phyloP scores from a whole-genome alignment of 2,113 vertebrate species.

The Syngnathus scovelli region DNA sequence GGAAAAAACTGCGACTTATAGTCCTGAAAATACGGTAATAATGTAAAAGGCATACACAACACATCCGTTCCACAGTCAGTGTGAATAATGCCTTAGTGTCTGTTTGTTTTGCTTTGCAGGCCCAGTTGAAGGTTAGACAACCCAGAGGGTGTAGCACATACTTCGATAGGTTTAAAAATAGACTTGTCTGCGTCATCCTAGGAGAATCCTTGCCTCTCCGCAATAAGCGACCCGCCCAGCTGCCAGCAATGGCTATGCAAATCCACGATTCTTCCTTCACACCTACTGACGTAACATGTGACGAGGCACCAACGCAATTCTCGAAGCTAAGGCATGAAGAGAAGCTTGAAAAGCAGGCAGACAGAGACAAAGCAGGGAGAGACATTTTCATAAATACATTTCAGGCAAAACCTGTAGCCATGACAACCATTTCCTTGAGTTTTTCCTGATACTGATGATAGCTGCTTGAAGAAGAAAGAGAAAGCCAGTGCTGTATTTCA shows the following conservation, averaged over 20 bases:
- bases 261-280: conserved; percentile 31
- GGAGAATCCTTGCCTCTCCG: conserved; percentile 55
- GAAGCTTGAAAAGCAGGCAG: conserved; percentile 45
- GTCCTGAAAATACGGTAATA: too few relatives aligned
- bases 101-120: conserved; percentile 53
- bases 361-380: conserved; percentile 18
- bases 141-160: conserved; percentile 52
- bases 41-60: too few relatives aligned
- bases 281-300: conserved; percentile 25
- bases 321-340: conserved; percentile 39
- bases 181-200: conserved; percentile 55
- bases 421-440: conserved; percentile 51
- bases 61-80: too few relatives aligned
- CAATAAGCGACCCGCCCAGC: conserved; percentile 21
- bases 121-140: conserved; percentile 52
- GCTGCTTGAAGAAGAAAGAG: conserved; percentile 19
- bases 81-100: not conserved
- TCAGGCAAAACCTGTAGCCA: conserved; percentile 43
- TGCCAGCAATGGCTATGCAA: conserved; percentile 41
- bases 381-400: conserved; percentile 15
- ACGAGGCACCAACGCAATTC: conserved; percentile 13
- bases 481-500: not conserved
- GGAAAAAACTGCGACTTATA: too few relatives aligned
- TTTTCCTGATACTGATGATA: conserved; percentile 36
- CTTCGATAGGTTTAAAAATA: conserved; percentile 65